These are phyloP conservation scores for Schlechtendalia chinensis DNA, from an alignment of 1,140 invertebrate species.

Conservation along the genomic window DNA sequence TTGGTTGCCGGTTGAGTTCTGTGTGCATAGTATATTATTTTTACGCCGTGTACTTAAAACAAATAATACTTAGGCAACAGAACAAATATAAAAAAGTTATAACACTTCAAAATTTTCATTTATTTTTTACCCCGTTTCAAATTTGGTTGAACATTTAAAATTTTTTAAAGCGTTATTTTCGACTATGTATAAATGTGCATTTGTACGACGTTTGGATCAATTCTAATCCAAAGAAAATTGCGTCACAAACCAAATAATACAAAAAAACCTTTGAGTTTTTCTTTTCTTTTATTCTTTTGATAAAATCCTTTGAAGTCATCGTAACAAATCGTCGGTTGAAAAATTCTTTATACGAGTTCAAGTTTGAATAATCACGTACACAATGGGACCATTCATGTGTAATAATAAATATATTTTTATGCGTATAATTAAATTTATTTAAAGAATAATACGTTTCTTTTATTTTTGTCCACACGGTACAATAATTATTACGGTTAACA, in stretches of 20 bases:
- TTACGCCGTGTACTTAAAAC: not conserved
- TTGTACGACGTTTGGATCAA: conserved; percentile 4
- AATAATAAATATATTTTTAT: conserved; percentile 24
- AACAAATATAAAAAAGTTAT: not conserved
- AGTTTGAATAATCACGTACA: not conserved
- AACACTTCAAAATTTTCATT: not conserved
- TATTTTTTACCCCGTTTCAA: not conserved
- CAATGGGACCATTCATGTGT: not conserved
- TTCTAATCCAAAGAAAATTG: conserved; percentile 12
- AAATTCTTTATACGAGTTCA: not conserved
- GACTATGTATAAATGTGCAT: conserved; percentile 1
- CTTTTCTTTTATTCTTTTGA: conserved; percentile 19
- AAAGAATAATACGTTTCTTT: not conserved
- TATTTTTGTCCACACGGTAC: conserved; percentile 9
- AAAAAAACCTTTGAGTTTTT: conserved; percentile 9
- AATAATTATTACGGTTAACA: not conserved
- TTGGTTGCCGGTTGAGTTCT: not conserved
- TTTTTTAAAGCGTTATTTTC: conserved; percentile 3
- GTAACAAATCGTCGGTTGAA: conserved; percentile 8
- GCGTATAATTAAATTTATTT: not conserved
- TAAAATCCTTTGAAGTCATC: conserved; percentile 21
- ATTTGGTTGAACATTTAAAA: conserved; percentile 17
- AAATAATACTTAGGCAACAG: not conserved
- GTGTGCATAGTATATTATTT: not conserved
- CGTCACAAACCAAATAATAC: conserved; percentile 23